A percentile compares a stretch with the other conserved stretches of the same genome.
phyloP scores from a whole-genome alignment of 2,113 vertebrate species.

The Phaethon lepturus region DNA sequence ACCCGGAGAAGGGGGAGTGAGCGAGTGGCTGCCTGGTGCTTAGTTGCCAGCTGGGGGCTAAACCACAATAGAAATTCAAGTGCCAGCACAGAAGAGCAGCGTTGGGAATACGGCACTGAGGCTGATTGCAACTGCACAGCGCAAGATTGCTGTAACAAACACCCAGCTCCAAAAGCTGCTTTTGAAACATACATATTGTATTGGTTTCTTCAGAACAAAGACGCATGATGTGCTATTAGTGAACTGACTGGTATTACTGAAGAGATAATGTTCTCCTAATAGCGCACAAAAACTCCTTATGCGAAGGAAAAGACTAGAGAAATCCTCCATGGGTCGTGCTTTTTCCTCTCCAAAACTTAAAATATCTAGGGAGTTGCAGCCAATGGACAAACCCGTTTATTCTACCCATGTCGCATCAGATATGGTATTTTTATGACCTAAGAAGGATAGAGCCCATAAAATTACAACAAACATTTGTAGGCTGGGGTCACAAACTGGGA shows the following conservation, averaged over 20 bases:
- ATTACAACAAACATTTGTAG: background rate
- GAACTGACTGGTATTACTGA: background rate
- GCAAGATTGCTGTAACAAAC: background rate
- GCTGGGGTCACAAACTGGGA: background rate
- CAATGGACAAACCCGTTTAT: background rate
- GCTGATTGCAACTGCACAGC: background rate
- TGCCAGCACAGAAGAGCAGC: background rate
- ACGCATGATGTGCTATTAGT: background rate
- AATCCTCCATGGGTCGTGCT: accelerated
- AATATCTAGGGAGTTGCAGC: background rate
- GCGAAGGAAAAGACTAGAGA: background rate
- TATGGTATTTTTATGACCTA: background rate
- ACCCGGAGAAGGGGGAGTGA: too few relatives aligned
- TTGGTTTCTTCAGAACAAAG: background rate
- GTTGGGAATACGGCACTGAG: background rate
- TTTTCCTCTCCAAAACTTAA: background rate
- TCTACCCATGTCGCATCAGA: background rate
- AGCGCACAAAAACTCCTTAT: background rate
- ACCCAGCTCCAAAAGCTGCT: background rate
- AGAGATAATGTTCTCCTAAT: background rate
- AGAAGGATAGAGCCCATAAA: background rate
- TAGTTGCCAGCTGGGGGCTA: too few relatives aligned
- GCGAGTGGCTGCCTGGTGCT: too few relatives aligned
- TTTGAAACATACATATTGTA: background rate
- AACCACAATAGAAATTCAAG: background rate